Conservation (phyloP, 2,113 vertebrate species). For the Labeo rohita region DNA sequence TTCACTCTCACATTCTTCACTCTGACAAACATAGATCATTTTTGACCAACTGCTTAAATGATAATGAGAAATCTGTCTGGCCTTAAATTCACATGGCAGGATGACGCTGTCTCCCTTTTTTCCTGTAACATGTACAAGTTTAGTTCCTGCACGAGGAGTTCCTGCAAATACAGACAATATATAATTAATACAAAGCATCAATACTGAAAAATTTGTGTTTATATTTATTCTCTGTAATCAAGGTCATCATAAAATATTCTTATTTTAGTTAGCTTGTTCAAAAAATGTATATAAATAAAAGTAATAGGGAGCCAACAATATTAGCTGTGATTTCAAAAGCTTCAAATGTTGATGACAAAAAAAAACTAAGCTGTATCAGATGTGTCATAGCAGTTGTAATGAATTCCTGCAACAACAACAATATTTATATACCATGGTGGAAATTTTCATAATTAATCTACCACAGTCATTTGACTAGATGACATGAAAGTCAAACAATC, state of each 20-base stretch:
- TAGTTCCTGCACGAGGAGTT: background rate
- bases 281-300: too few relatives aligned
- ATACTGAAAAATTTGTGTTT: background rate
- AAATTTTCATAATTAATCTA: background rate
- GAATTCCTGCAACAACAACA: too few relatives aligned
- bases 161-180: background rate
- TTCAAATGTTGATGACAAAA: too few relatives aligned
- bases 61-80: background rate
- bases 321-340: too few relatives aligned
- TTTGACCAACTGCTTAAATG: background rate
- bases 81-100: background rate
- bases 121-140: background rate
- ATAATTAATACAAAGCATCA: background rate
- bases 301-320: too few relatives aligned
- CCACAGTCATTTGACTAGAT: too few relatives aligned
- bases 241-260: background rate
- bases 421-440: too few relatives aligned
- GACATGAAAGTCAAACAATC: background rate
- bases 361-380: too few relatives aligned
- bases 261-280: background rate
- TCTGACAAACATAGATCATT: background rate
- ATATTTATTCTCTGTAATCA: background rate
- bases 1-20: background rate
- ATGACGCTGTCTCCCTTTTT: background rate
- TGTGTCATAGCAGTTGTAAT: too few relatives aligned